Conservation (phyloP, 2,888 invertebrate genomes). For the Perithous albicinctus region DNA sequence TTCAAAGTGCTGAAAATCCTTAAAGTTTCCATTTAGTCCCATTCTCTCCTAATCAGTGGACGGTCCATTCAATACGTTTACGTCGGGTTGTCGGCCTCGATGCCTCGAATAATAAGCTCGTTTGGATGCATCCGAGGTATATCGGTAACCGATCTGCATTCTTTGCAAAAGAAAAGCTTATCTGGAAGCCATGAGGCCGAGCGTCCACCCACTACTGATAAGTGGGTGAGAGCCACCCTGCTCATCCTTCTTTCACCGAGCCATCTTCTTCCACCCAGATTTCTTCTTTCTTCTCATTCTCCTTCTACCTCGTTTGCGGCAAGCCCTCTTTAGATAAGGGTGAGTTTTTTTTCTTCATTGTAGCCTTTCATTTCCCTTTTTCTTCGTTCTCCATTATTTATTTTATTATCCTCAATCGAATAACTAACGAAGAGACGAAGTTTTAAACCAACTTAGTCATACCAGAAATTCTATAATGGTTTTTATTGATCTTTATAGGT, state of each 20-base stretch:
- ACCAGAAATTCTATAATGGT: background rate
- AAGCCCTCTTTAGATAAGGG: conserved; percentile 32
- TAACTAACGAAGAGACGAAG: background rate
- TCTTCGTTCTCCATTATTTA: background rate
- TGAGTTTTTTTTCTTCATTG: conserved; percentile 30
- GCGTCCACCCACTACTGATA: conserved; percentile 38
- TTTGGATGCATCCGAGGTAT: conserved; percentile 53
- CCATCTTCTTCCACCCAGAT: too few species aligned
- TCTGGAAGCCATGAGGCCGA: conserved; percentile 50
- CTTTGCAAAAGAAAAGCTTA: conserved; percentile 70
- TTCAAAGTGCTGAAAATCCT: background rate
- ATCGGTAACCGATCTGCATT: conserved; percentile 70
- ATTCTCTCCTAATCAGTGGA: background rate
- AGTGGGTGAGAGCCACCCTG: conserved; percentile 39
- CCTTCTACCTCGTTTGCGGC: conserved; percentile 13
- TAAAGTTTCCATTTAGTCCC: background rate
- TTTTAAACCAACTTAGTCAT: background rate
- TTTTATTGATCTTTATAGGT: conserved; percentile 27
- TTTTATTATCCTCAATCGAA: background rate
- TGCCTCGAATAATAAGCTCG: conserved; percentile 58
- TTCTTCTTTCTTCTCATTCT: conserved; percentile 21
- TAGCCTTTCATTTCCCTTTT: conserved; percentile 7
- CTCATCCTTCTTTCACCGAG: conserved; percentile 6
- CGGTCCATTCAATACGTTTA: conserved; percentile 23
- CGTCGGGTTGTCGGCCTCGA: conserved; percentile 35